phyloP scores from a whole-genome alignment of 2,113 vertebrate genomes.

The Anser brachyrhynchus region DNA sequence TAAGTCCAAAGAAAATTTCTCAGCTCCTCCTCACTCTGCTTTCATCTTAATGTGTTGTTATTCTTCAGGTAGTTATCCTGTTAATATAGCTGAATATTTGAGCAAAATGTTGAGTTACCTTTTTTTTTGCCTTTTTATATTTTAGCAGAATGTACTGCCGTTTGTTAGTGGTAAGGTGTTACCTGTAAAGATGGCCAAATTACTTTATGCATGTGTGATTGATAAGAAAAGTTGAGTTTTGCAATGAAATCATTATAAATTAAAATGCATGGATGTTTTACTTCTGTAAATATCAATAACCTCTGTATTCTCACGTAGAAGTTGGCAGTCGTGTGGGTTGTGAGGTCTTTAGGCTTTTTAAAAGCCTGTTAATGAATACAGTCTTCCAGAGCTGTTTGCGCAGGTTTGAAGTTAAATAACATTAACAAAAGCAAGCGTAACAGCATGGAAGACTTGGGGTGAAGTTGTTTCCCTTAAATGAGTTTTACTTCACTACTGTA shows the following conservation, averaged over 20 bases:
- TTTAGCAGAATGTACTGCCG: background rate
- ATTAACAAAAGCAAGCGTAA: background rate
- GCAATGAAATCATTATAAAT: background rate
- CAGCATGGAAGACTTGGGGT: background rate
- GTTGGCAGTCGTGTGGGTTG: background rate
- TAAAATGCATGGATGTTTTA: background rate
- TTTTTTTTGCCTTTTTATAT: background rate
- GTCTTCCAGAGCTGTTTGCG: background rate
- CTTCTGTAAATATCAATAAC: background rate
- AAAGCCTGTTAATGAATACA: background rate
- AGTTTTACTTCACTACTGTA: background rate
- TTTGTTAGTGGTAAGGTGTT: background rate
- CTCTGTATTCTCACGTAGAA: background rate
- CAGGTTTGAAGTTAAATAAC: background rate
- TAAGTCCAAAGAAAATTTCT: background rate
- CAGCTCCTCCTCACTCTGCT: accelerated
- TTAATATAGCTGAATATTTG: background rate
- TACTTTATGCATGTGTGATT: background rate
- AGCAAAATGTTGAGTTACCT: background rate
- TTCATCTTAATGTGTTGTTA: background rate
- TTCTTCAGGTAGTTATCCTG: background rate
- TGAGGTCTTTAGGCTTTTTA: background rate
- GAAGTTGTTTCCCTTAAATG: background rate
- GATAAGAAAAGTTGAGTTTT: background rate
- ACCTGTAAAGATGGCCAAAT: background rate